Evolutionary conservation across 1,140 invertebrate genomes (phyloP), one percentile per base, ranked within the genome.

Genomic region (Eupeodes corollae): DNA sequence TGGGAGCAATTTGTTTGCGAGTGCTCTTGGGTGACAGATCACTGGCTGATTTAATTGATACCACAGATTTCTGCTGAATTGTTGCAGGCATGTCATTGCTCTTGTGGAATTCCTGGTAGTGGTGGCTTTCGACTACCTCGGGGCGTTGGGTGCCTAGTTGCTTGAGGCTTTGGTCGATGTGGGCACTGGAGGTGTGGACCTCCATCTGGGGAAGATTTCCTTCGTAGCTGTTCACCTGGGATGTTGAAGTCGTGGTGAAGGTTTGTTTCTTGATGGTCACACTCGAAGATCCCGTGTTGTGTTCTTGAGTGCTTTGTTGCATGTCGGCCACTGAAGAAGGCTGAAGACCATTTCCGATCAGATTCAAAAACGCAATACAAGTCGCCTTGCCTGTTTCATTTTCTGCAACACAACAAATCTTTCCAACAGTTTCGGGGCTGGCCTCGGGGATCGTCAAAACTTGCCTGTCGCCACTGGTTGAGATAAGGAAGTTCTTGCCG

Each of bases 401-500:
- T 67, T 87, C 84, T 6, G 85, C 85, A 15, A 83, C 71, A 53
- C 83, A 84, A 30, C 81, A 79, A 46, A 86, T 75, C 47, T 76
- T 77, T 34, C 87, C 87, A 32, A 72, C 69, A 40, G 78, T 73
- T 55, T 78, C 73, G 56, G 75, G 72, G 38, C 63, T 68, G 9
- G 73, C 59, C 53, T 75, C 68, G 31, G 77, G 76, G 46, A 87
- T 79, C 47, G 76, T 76, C 32, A 90, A 61, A 15, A 81, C 76
- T 60, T 88, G 79, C 15, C 75, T 71, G 56, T 84, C 77, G 0
- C 83, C 84, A 50, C 81, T 84, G 19, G 79, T 80, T 2, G 77
- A 80, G 13, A 82, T 73, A 13, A 82, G 63, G 57, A 87, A 84
- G 52, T 84, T 76, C 54, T 78, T 79, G n/a, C 79, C 80, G 43